phyloP scores from a whole-genome alignment of 2,888 invertebrate genomes.

The Hyppa rectilinea region DNA sequence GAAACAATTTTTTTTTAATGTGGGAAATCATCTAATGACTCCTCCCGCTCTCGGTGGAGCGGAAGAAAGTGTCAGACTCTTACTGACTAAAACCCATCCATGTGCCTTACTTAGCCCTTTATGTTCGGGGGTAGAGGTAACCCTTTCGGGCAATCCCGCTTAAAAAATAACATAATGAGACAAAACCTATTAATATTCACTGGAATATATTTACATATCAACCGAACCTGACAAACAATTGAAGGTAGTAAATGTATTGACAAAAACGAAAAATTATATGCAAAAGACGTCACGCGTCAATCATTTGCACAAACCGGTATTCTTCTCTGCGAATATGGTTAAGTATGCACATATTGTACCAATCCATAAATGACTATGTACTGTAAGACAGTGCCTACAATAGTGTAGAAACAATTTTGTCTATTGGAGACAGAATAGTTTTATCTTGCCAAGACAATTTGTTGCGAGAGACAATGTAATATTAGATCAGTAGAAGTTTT shows the following conservation, averaged over 20 bases:
- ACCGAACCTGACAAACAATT: conserved; percentile 23
- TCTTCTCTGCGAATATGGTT: conserved; percentile 42
- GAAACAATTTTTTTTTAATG: no score
- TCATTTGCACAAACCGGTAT: conserved; percentile 28
- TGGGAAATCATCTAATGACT: no score
- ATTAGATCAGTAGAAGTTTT: conserved; percentile 11
- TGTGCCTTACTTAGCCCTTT: no score
- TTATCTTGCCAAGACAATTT: conserved; percentile 19
- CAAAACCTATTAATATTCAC: background rate
- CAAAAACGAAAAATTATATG: conserved; percentile 20
- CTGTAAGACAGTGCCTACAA: background rate
- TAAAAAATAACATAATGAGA: no score
- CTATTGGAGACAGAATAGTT: background rate
- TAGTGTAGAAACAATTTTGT: background rate
- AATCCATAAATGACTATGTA: background rate
- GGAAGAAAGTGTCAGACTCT: no score
- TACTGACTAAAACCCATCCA: no score
- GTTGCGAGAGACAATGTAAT: background rate
- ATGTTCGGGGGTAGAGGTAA: no score
- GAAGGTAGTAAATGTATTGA: background rate
- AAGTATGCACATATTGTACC: conserved; percentile 53
- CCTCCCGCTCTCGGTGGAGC: no score
- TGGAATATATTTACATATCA: background rate
- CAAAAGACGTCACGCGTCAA: conserved; percentile 21
- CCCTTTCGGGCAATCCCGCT: no score